Evolutionary conservation across 2,797 vertebrate species (phyloP).

Genomic region (Chanos chanos): DNA sequence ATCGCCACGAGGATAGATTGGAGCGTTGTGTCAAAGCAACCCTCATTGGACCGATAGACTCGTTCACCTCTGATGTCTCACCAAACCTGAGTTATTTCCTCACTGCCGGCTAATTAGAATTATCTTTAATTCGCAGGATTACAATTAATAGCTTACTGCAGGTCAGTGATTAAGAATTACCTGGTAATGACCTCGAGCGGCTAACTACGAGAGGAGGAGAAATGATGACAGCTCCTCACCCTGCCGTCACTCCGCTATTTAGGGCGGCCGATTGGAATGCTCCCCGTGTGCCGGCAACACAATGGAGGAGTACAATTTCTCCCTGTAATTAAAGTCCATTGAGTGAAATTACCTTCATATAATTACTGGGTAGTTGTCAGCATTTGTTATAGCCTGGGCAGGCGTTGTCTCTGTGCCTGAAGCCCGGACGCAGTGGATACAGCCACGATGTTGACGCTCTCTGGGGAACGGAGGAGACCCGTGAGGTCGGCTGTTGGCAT

Average conservation of each 20-base stretch:
- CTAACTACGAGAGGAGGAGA: constrained; percentile 49
- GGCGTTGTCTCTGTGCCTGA: constrained; percentile 50
- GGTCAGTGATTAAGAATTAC: constrained; percentile 63
- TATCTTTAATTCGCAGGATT: constrained; percentile 62
- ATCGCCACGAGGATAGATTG: constrained; percentile 26
- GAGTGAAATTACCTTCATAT: constrained; percentile 77
- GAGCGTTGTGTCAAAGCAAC: constrained; percentile 28
- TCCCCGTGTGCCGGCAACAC: constrained; percentile 59
- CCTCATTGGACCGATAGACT: constrained; percentile 18
- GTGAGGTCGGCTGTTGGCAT: constrained; percentile 36
- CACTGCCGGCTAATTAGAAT: constrained; percentile 56
- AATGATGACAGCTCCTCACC: constrained; percentile 56
- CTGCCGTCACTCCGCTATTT: constrained; percentile 59
- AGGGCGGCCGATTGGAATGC: constrained; percentile 56
- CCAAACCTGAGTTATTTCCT: constrained; percentile 50
- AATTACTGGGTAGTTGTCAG: constrained; percentile 82
- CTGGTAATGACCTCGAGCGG: constrained; percentile 55
- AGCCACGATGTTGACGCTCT: constrained; percentile 52
- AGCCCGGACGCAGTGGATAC: constrained; percentile 49
- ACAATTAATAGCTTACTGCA: constrained; percentile 63
- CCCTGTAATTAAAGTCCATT: constrained; percentile 80
- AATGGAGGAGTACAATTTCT: constrained; percentile 64
- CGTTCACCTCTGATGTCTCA: constrained; percentile 33
- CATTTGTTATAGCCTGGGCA: constrained; percentile 64
- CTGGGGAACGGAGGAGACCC: constrained; percentile 23